phyloP scores from a whole-genome alignment of 2,888 invertebrate genomes.

The Eurytoma californica region DNA sequence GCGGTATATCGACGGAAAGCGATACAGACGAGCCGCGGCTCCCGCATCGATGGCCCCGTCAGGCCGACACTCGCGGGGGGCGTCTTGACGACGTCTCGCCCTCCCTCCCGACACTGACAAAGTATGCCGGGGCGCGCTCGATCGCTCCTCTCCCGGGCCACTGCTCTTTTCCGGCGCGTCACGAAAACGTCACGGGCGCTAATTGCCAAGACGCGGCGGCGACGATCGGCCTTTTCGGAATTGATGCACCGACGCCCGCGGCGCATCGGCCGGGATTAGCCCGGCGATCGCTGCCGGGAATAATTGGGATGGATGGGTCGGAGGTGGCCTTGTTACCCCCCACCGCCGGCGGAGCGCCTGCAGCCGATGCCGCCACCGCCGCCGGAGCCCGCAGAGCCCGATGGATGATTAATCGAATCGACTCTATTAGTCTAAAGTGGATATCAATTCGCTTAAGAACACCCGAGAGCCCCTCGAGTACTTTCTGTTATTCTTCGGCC shows the following conservation, averaged over 20 bases:
- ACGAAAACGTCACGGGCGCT: slow-evolving; percentile 18
- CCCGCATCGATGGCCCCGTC: too few relatives aligned
- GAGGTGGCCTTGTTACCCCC: slow-evolving; percentile 27
- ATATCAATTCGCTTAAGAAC: slow-evolving; percentile 55
- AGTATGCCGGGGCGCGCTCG: background rate
- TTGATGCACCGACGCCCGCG: slow-evolving; percentile 3
- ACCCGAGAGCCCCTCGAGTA: slow-evolving; percentile 13
- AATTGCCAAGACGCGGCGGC: slow-evolving; percentile 10
- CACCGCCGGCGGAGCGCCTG: background rate
- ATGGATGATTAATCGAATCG: slow-evolving; percentile 55
- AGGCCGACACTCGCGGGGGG: too few relatives aligned
- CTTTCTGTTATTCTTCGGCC: slow-evolving; percentile 1
- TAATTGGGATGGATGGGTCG: slow-evolving; percentile 49
- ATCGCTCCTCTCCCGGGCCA: too few relatives aligned
- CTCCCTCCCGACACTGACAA: slow-evolving; percentile 6
- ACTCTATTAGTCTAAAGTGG: slow-evolving; percentile 53
- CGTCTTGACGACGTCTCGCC: background rate
- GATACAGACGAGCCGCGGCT: too few relatives aligned
- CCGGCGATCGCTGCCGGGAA: slow-evolving; percentile 20
- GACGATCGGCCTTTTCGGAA: slow-evolving; percentile 25
- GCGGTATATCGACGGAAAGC: too few relatives aligned
- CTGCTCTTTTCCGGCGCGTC: too few relatives aligned
- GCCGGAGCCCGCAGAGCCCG: background rate
- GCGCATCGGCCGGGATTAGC: slow-evolving; percentile 34
- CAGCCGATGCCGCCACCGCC: background rate